Evolutionary conservation across 2,888 invertebrate species (phyloP).

Genomic region (Ramazzottius varieornatus): DNA sequence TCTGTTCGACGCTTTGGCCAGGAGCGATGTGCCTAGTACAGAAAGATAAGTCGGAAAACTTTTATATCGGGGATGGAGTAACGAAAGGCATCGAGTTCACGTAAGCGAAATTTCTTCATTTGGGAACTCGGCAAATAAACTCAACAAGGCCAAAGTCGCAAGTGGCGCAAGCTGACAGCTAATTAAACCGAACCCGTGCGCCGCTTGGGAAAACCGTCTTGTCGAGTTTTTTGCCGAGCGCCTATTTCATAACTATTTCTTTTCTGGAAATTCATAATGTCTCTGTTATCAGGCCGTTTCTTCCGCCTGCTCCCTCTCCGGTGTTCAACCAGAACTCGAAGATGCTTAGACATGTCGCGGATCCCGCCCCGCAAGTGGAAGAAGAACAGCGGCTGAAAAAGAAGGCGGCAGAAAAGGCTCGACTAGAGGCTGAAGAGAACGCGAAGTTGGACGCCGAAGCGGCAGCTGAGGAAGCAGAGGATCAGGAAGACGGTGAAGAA

Average conservation of each 20-base stretch:
- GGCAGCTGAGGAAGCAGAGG: not conserved
- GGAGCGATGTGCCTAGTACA: not conserved
- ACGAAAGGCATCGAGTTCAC: not conserved
- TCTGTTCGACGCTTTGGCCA: constrained; percentile 1
- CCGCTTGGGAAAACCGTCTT: too few relatives aligned
- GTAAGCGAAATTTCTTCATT: not conserved
- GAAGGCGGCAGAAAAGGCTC: not conserved
- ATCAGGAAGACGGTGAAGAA: not conserved
- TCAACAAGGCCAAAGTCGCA: too few relatives aligned
- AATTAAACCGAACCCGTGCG: too few relatives aligned
- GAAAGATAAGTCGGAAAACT: not conserved
- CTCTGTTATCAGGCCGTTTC: not conserved
- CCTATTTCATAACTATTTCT: not conserved
- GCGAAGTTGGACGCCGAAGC: not conserved
- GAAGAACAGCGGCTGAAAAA: not conserved
- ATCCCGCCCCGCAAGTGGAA: not conserved
- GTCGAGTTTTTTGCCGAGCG: too few relatives aligned
- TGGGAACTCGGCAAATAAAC: too few relatives aligned
- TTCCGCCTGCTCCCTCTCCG: not conserved
- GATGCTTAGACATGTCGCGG: not conserved
- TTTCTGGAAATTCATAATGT: not conserved
- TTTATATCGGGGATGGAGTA: not conserved
- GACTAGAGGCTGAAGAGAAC: not conserved
- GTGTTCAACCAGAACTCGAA: not conserved
- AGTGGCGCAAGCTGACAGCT: too few relatives aligned